Percentiles rank a stretch among this genome's conserved stretches.
phyloP scores from a whole-genome alignment of 2,888 invertebrate species.

The Xestia xanthographa region DNA sequence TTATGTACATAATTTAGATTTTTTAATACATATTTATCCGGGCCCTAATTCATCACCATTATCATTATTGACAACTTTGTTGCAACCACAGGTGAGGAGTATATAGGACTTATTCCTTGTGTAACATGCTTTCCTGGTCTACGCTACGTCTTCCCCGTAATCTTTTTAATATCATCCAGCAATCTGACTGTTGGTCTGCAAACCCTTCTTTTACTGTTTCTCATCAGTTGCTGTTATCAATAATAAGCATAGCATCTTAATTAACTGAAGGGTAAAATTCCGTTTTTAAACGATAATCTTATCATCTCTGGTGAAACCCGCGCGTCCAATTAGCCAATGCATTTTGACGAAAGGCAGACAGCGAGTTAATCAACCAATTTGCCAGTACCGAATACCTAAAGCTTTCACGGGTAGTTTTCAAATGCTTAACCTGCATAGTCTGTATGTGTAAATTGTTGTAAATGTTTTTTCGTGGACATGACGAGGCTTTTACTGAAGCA shows the following conservation, averaged over 20 bases:
- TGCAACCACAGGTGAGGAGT: not conserved
- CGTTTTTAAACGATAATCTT: not conserved
- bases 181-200: not conserved
- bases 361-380: slow-evolving; percentile 1
- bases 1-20: too few relatives aligned
- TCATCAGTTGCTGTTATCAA: not conserved
- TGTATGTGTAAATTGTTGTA: not conserved
- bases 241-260: not conserved
- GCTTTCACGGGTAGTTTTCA: not conserved
- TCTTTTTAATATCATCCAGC: not conserved
- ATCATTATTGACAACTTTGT: not conserved
- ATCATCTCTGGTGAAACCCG: not conserved
- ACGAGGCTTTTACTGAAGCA: not conserved
- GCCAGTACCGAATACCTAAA: not conserved
- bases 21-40: too few relatives aligned
- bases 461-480: not conserved
- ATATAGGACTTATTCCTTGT: not conserved
- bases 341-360: not conserved
- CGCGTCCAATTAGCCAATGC: not conserved
- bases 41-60: too few relatives aligned
- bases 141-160: not conserved
- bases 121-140: not conserved
- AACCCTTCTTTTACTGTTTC: not conserved
- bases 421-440: not conserved
- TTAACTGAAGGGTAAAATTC: not conserved